phyloP scores from a whole-genome alignment of 2,888 invertebrate species.

The Pollenia angustigena region DNA sequence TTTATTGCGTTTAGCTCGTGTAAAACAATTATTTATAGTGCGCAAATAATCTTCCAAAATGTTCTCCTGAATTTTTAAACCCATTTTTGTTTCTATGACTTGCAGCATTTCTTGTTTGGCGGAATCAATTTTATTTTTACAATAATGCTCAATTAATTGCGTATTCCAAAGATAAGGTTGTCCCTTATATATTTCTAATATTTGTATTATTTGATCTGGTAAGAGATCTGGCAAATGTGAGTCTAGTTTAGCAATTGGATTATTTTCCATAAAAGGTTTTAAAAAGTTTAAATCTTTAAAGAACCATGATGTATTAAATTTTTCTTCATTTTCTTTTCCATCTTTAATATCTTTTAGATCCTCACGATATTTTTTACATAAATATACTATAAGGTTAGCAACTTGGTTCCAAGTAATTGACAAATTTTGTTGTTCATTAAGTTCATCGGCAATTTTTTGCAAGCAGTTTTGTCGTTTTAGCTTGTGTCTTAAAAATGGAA shows the following conservation, averaged over 20 bases:
- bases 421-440: conserved; percentile 42
- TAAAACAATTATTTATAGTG: conserved; percentile 55
- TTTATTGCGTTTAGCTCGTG: conserved; percentile 51
- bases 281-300: conserved; percentile 63
- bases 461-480: conserved; percentile 53
- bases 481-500: conserved; percentile 53
- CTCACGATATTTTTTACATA: conserved; percentile 61
- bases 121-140: conserved; percentile 57
- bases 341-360: conserved; percentile 57
- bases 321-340: conserved; percentile 25
- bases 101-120: conserved; percentile 64
- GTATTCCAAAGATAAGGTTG: conserved; percentile 65
- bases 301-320: conserved; percentile 60
- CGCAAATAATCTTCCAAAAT: conserved; percentile 61
- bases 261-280: conserved; percentile 65
- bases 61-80: conserved; percentile 49
- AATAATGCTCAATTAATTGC: conserved; percentile 63
- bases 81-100: conserved; percentile 43
- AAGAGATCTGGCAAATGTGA: conserved; percentile 57
- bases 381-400: conserved; percentile 46
- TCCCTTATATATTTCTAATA: conserved; percentile 64
- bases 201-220: conserved; percentile 62
- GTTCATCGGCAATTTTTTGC: conserved; percentile 55
- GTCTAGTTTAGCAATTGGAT: conserved; percentile 66
- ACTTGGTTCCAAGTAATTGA: conserved; percentile 52